These are phyloP conservation scores for Atherinomorus stipes DNA, from an alignment of 2,113 vertebrate genomes.

Conservation along the genomic window DNA sequence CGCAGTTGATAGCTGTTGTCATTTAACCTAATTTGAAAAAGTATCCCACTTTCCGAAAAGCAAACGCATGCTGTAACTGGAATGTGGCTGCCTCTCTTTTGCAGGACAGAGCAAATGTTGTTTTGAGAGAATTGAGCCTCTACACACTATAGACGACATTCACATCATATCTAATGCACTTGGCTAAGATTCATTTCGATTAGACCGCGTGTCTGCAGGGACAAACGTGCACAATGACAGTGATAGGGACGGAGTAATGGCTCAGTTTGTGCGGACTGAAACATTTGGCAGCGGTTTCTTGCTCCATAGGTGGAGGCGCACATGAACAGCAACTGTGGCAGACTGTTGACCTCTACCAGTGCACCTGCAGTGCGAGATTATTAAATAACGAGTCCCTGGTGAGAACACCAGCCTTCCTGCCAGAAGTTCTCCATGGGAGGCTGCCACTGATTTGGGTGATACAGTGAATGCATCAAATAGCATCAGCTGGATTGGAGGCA, in stretches of 20 bases:
- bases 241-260: conserved; percentile 66
- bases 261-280: conserved; percentile 46
- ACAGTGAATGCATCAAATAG: conserved; percentile 58
- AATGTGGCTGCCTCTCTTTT: conserved; percentile 58
- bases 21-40: conserved; percentile 70
- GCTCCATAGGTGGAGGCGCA: conserved; percentile 67
- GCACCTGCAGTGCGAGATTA: conserved; percentile 79
- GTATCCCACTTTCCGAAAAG: conserved; percentile 28
- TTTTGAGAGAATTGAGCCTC: conserved; percentile 62
- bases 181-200: conserved; percentile 65
- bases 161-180: conserved; percentile 67
- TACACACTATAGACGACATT: conserved; percentile 62
- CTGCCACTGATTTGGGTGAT: conserved; percentile 67
- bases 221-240: conserved; percentile 56
- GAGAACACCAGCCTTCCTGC: conserved; percentile 73
- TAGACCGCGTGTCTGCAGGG: conserved; percentile 49
- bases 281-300: conserved; percentile 65
- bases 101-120: conserved; percentile 57
- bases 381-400: conserved; percentile 80
- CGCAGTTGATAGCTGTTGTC: conserved; percentile 63
- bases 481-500: conserved; percentile 44
- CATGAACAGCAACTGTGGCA: conserved; percentile 67
- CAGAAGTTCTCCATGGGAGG: conserved; percentile 71
- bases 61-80: conserved; percentile 44
- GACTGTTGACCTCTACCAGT: conserved; percentile 75